Evolutionary conservation across 2,113 vertebrate species (phyloP).

Genomic region (Guaruba guarouba): DNA sequence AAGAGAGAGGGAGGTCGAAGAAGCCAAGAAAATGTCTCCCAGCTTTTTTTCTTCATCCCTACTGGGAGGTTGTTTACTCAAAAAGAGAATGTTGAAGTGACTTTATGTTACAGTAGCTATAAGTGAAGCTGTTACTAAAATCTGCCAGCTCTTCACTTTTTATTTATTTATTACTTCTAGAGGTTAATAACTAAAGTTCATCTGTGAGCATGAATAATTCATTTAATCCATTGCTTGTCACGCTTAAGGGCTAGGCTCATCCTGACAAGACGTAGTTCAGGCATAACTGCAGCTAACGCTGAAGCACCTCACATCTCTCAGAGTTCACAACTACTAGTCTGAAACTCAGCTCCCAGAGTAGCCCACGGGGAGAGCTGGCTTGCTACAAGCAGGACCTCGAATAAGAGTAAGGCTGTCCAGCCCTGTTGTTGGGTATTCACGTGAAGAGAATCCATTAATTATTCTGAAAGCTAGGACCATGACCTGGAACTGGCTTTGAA

Average conservation of each 20-base stretch:
- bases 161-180: slow-evolving; percentile 6
- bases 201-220: not conserved
- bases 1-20: not conserved
- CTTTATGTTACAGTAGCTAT: not conserved
- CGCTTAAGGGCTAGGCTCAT: not conserved
- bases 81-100: not conserved
- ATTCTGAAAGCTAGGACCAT: not conserved
- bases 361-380: not conserved
- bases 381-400: not conserved
- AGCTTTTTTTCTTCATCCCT: not conserved
- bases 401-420: not conserved
- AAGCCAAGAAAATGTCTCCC: not conserved
- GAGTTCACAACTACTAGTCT: not conserved
- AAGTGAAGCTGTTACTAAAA: not conserved
- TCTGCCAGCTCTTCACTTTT: not conserved
- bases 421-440: not conserved
- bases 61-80: not conserved
- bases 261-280: not conserved
- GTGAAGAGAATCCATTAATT: not conserved
- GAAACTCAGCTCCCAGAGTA: not conserved
- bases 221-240: not conserved
- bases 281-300: not conserved
- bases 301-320: not conserved
- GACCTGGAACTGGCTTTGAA: not conserved
- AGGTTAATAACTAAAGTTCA: not conserved